phyloP scores from a whole-genome alignment of 1,140 invertebrate species.

The Hydropsyche tenuis region DNA sequence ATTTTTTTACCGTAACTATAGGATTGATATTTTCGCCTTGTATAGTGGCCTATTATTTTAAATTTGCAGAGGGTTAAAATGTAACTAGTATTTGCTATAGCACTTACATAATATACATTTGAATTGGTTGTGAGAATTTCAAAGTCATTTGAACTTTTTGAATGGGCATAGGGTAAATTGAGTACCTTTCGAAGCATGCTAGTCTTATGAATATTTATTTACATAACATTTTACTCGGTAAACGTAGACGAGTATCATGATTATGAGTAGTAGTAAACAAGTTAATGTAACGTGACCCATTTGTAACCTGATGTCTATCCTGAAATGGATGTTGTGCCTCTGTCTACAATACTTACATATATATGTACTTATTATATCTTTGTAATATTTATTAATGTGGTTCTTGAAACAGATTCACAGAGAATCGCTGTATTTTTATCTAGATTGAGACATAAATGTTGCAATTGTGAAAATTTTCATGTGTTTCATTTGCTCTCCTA shows the following conservation, averaged over 20 bases:
- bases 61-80: conserved; percentile 15
- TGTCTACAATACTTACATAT: conserved; percentile 36
- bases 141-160: conserved; percentile 46
- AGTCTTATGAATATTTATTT: conserved; percentile 47
- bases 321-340: conserved; percentile 49
- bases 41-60: conserved; percentile 23
- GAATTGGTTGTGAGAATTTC: conserved; percentile 48
- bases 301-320: conserved; percentile 45
- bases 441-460: conserved; percentile 49
- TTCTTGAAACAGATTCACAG: conserved; percentile 37
- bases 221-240: conserved; percentile 14
- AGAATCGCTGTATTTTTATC: conserved; percentile 49
- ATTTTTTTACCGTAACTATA: neutral
- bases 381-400: conserved; percentile 44
- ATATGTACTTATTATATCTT: conserved; percentile 44
- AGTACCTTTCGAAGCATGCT: conserved; percentile 47
- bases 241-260: neutral
- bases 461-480: conserved; percentile 41
- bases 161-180: conserved; percentile 48
- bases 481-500: neutral
- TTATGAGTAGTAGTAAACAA: conserved; percentile 7
- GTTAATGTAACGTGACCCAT: conserved; percentile 31
- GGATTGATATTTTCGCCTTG: conserved; percentile 10
- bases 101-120: conserved; percentile 16
- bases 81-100: neutral